Evolutionary conservation across 1,140 invertebrate species (phyloP).

Genomic region (Leptopilina boulardi): DNA sequence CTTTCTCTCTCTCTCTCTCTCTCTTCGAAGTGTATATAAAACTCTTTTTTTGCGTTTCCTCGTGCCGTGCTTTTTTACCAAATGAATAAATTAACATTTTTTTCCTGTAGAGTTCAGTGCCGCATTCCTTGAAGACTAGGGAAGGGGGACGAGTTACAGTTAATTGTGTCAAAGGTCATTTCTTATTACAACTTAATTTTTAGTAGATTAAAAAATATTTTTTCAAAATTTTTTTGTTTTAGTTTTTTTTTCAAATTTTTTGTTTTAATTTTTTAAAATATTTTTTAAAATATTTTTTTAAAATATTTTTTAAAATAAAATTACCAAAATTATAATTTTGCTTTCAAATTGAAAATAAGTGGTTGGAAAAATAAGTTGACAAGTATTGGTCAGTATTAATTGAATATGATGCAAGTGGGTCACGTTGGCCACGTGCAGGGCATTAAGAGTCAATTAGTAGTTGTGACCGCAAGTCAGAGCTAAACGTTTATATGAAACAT

Average conservation of each 20-base stretch:
- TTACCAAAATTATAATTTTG: too few species aligned
- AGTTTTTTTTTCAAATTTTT: too few species aligned
- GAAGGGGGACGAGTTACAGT: not conserved
- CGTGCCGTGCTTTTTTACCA: not conserved
- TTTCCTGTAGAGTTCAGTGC: not conserved
- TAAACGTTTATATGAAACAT: not conserved
- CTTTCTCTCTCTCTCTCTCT: too few species aligned
- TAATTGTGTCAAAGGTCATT: conserved; percentile 23
- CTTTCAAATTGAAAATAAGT: too few species aligned
- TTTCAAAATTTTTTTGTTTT: not conserved
- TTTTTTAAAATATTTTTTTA: too few species aligned
- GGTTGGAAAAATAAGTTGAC: not conserved
- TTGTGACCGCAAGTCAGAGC: conserved; percentile 26
- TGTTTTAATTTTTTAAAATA: too few species aligned
- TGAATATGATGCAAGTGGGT: conserved; percentile 32
- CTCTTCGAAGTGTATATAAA: not conserved
- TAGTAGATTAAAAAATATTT: not conserved
- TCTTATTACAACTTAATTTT: conserved; percentile 12
- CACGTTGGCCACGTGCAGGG: conserved; percentile 26
- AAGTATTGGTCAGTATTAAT: conserved; percentile 28
- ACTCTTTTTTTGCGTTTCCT: not conserved
- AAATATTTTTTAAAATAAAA: too few species aligned
- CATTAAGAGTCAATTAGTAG: conserved; percentile 24
- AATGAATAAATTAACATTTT: conserved; percentile 17
- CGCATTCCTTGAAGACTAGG: not conserved